Base-by-base conservation (phyloP, 2,888 invertebrate genomes). In the Physocephala rufipes region DNA sequence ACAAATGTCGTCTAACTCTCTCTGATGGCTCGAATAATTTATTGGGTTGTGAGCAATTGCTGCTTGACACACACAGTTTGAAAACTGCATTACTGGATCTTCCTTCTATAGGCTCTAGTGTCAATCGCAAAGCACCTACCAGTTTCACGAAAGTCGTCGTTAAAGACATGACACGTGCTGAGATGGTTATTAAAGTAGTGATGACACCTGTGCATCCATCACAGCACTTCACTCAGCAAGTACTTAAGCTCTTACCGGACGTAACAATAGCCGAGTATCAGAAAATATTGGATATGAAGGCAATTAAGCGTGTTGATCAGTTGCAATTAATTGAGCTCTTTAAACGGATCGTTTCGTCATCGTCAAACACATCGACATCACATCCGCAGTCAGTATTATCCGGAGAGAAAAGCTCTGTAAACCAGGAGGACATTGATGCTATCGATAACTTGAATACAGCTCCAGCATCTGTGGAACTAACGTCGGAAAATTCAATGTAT, bases 121-220 rank as follows among this genome's bases (percentile, higher is more conserved):
- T 97, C 0, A 91, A 91, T 74, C 88, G 96, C 9, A 95, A 95
- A 78, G 95, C 97, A 5, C 97, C 97, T 0, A 93, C 95, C 0
- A 94, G 95, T 74, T 96, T 92, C 76, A 91, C 92, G 0, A 93
- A 93, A 82, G 92, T 92, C 4, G 89, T 89, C 0, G 87, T 88
- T 9, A 89, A 89, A 92, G 87, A 97, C 47, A 98, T 99, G 97
- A 96, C 95, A 0, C 95, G 95, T 81, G 98, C 98, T 0, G 99
- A 99, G 86, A 97, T 99, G 96, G 94, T 99, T 51, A 87, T 99
- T n/a, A 99, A 99, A 88, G 90, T 99, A 43, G 96, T 98, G 0
- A 98, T 99, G 98, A 94, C 97, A 1, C 96, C 97, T 0, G 84
- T 84, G 2, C 95, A 96, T 76, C 91, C 92, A 24, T 86, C 91